Evolutionary conservation across 92 coral and sea anemone species (phyloP), one percentile per base, ranked within the genome.

Genomic region (Porites divaricata): DNA sequence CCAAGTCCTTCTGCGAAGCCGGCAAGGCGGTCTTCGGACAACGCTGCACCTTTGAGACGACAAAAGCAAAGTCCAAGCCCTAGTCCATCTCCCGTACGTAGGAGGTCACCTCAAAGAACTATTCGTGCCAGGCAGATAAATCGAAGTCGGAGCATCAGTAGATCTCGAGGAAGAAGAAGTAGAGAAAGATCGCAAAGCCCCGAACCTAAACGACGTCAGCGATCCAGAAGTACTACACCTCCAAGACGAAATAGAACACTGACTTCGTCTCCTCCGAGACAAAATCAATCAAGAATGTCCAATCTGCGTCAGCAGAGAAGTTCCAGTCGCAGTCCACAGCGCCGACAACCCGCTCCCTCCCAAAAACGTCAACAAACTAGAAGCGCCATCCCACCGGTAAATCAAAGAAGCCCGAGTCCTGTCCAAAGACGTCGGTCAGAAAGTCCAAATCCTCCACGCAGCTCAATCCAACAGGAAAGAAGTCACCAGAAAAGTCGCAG

Each of bases 301-400:
- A 53, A 74, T 71, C 52, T 23, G 13, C 78, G 75, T 76, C 54
- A 41, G 76, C 51, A 73, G 13, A 85, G 89, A 85, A 85, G 82
- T 49, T 62, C 41, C 56, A 89, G 92, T 63, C 75, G 45, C 45
- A 35, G 7, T 35, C 45, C 45, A 35, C 45, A 35, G 45, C 45
- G 45, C 45, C 45, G 45, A 35, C 45, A 35, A 4, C 45, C 45
- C 7, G 45, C 45, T 35, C 45, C 45, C 45, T 35, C 71, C 21
- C 80, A 72, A 11, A 79, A 86, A 25, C 81, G 85, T 71, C 91
- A 74, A 83, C 86, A 54, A 2, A 58, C 86, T 0, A 65, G 92
- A 45, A 83, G 83, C 68, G 49, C 19, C 10, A 79, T 83, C 22
- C 93, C 93, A 1, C 74, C 89, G 12, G 77, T 62, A 80, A 75